Evolutionary conservation across 1,140 invertebrate genomes (phyloP), one percentile per base, ranked within the genome.

Genomic region (Drosophila nikananu): DNA sequence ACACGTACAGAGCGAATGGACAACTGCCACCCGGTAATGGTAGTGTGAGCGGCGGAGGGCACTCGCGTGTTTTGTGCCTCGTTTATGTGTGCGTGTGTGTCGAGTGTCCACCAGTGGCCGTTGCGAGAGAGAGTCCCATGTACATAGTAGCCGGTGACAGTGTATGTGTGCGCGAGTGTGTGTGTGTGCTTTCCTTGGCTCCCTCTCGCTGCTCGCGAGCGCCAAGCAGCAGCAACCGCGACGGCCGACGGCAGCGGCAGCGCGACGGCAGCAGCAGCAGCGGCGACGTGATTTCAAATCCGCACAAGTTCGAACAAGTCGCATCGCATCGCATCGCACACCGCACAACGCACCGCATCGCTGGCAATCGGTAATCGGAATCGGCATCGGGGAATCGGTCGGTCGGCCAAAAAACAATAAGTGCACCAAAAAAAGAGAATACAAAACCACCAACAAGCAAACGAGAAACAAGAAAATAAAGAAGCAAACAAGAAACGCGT

Each of bases 241-340:
- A 37, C 62, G 55, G 46, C 66, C 66, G 12, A 19, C 54, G 17
- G 30, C 42, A 46, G 6, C 48, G 30, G 54, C 59, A 46, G 75
- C 64, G 71, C 19, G 15, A 60, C 49, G 65, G 72, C 63, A 32
- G 46, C 49, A 58, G 74, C 82, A 67, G 70, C 76, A 51, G 63
- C 83, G 62, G 61, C 83, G 80, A 75, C 81, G 84, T 87, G 84
- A 87, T 87, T 87, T 87, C 74, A 83, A 86, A 86, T 67, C 84
- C 84, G 84, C 84, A 67, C 35, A 57, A 57, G 54, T 57, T 62
- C 65, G 65, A 74, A 81, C 84, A 57, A 57, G 54, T 57, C 76
- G 59, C 76, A 78, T 79, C 83, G 84, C 84, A 87, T 83, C 83
- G 83, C 77, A 79, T 57, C 66, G 63, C 66, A 68, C 46, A 66